These are phyloP conservation scores for Ptychadena robeensis DNA, from an alignment of 2,797 vertebrate species.

Conservation along the genomic window DNA sequence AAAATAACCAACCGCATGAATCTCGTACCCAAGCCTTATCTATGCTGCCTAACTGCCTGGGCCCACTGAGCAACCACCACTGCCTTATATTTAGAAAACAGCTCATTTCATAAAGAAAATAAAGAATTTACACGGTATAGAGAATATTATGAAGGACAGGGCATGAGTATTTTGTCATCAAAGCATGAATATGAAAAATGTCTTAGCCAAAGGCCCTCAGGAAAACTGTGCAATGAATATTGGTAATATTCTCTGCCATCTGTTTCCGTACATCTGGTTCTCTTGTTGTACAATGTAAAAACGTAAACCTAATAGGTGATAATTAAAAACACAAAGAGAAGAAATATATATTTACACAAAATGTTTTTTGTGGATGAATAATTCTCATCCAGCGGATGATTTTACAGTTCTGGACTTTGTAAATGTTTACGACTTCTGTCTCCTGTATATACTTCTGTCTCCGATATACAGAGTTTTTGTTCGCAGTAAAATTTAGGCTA, in stretches of 20 bases:
- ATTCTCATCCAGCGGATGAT: background rate
- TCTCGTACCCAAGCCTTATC: background rate
- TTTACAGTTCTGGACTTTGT: slow-evolving; percentile 11
- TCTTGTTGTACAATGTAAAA: slow-evolving; percentile 32
- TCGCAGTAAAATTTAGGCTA: slow-evolving; percentile 23
- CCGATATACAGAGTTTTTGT: slow-evolving; percentile 24
- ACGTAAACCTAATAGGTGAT: slow-evolving; percentile 47
- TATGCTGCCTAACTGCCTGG: too few species aligned
- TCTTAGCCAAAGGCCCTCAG: slow-evolving; percentile 37
- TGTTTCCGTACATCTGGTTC: slow-evolving; percentile 52
- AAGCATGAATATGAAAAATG: slow-evolving; percentile 53
- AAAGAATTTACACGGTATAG: background rate
- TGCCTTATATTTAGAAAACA: background rate
- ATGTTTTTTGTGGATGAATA: background rate
- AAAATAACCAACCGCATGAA: too few species aligned
- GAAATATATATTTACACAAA: slow-evolving; percentile 19
- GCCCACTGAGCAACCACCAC: background rate
- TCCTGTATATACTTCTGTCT: too few species aligned
- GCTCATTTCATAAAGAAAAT: background rate
- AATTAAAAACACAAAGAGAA: slow-evolving; percentile 45
- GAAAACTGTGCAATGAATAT: slow-evolving; percentile 43
- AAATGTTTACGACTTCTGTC: slow-evolving; percentile 23
- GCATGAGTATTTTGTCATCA: slow-evolving; percentile 47
- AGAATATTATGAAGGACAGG: slow-evolving; percentile 23
- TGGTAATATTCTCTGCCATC: slow-evolving; percentile 47